Conservation (phyloP, 2,113 vertebrate species). For the Tringa solitaria region DNA sequence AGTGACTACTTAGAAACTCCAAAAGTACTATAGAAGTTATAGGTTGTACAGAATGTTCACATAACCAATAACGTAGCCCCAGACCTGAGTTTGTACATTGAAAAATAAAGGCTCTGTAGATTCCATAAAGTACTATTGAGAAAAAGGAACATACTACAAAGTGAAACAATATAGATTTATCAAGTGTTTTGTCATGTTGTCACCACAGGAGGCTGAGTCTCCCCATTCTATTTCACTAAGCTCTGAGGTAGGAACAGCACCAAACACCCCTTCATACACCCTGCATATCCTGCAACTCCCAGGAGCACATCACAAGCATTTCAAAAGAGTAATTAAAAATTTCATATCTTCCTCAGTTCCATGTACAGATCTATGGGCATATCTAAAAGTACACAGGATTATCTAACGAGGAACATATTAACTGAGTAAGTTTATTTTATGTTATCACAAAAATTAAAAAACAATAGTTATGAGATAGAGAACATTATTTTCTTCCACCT, state of each 20-base stretch:
- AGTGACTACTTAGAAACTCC: neutral
- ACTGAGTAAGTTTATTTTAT: neutral
- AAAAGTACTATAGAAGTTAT: neutral
- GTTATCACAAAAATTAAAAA: neutral
- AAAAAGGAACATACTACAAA: neutral
- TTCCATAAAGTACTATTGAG: neutral
- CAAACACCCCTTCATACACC: neutral
- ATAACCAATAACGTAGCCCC: neutral
- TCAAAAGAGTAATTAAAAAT: neutral
- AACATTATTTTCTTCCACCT: neutral
- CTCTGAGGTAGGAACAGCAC: neutral
- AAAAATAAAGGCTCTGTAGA: neutral
- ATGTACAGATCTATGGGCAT: neutral
- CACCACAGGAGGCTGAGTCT: neutral
- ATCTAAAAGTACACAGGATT: neutral
- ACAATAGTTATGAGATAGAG: neutral
- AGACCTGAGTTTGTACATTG: neutral
- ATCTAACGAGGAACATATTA: neutral
- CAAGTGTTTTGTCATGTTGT: neutral
- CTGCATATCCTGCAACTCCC: neutral
- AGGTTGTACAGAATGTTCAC: neutral
- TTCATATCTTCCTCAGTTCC: neutral
- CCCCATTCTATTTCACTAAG: neutral
- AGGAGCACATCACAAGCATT: neutral
- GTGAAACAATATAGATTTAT: neutral